Base-by-base conservation (phyloP, 2,888 invertebrate genomes). In the Sphecodes monilicornis region DNA sequence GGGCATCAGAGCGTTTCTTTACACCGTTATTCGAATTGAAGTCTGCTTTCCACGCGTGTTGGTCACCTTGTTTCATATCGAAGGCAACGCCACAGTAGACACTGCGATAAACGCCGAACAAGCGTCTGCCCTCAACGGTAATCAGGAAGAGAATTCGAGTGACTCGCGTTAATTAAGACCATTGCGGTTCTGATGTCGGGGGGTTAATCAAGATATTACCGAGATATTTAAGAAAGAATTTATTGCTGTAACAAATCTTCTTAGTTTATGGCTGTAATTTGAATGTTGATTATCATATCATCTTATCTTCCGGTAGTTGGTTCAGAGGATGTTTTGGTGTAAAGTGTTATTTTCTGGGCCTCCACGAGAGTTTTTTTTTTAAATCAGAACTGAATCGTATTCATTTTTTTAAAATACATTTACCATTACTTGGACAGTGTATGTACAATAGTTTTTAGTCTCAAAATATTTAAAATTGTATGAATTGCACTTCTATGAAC, bases 1-100 rank as follows among this genome's bases (percentile, higher is more conserved):
- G 92, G 82, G 87, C 92, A 92, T 86, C 93, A 92, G 93, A 92
- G 93, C 93, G 93, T 93, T 91, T 91, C 93, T 84, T 89, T 85
- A 88, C 90, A 92, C 93, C 93, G 93, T 93, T 93, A 93, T 88
- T 88, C 80, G 73, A 81, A 86, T 89, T 76, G 86, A 89, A 90
- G 86, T 87, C 81, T 86, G 76, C 70, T 82, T 80, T 80, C 71
- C 80, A 78, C 74, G 87, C 86, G 80, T 80, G 81, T 77, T 83
- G 83, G 76, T 80, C 90, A 82, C 84, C 86, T 86, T 85, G 75
- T 84, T 86, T 85, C 76, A 46, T 87, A 86, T 78, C 84, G 46
- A 79, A 79, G 64, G 36, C 69, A 46, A 64, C 76, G 50, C 73
- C 32, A 36, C 18, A 54, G n/a, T 32, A 29, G 64, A n/a, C 32